A percentile compares a stretch with the other conserved stretches of the same genome.
Evolutionary conservation across 2,113 vertebrate genomes (phyloP).

Genomic region (Microcebus griseorufus): DNA sequence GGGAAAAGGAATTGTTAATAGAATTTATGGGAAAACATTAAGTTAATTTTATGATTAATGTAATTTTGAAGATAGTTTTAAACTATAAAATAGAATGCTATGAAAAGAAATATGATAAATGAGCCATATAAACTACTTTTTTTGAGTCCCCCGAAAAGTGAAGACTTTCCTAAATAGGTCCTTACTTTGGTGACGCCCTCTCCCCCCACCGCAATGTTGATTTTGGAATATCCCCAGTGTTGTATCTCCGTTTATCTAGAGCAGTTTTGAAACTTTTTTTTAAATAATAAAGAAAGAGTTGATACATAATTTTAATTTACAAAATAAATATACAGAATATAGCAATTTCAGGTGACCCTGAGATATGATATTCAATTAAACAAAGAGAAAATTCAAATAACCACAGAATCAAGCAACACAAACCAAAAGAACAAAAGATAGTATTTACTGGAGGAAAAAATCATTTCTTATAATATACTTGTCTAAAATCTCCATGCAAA

Average conservation of each 20-base stretch:
- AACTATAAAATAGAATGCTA: not conserved
- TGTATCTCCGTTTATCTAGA: not conserved
- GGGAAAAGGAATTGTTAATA: not conserved
- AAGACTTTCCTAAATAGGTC: not conserved
- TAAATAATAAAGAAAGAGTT: not conserved
- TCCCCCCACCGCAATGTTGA: not conserved
- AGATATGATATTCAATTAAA: not conserved
- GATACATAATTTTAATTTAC: constrained; percentile 22
- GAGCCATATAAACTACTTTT: not conserved
- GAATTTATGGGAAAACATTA: not conserved
- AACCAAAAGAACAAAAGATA: not conserved
- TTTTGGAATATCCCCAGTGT: not conserved
- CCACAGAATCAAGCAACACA: not conserved
- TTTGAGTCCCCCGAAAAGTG: not conserved
- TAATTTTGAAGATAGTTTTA: not conserved
- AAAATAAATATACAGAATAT: not conserved
- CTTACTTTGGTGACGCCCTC: not conserved
- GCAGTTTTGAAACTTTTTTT: not conserved
- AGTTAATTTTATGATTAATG: not conserved
- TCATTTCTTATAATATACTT: not conserved
- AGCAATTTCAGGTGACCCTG: not conserved
- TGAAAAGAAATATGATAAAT: not conserved
- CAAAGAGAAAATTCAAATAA: constrained; percentile 23
- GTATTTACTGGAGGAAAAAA: not conserved
- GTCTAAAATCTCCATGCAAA: not conserved